Conservation (phyloP, 1,140 invertebrate species). For the Trachymyrmex septentrionalis region DNA sequence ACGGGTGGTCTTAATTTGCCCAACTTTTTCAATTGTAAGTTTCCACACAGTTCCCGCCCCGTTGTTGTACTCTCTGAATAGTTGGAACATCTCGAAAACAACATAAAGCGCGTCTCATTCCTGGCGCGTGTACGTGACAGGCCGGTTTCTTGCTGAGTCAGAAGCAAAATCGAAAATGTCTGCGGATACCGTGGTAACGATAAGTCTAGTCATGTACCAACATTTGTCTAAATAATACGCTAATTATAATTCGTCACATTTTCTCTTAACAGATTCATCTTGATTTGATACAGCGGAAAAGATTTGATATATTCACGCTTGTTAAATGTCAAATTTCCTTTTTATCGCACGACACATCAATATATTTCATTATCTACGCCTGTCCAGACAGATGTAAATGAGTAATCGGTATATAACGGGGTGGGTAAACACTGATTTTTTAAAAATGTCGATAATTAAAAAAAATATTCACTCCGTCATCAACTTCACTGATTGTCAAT, state of each 20-base stretch:
- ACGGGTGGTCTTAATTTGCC: constrained; percentile 52
- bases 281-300: background rate
- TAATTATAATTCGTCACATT: constrained; percentile 4
- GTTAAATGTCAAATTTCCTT: background rate
- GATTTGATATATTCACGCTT: background rate
- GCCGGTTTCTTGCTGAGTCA: constrained; percentile 57
- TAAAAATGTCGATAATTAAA: background rate
- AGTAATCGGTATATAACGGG: background rate
- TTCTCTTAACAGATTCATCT: too few relatives aligned
- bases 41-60: constrained; percentile 16
- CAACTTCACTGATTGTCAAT: background rate
- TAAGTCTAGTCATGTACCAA: constrained; percentile 13
- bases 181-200: constrained; percentile 30
- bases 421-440: background rate
- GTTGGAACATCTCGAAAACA: constrained; percentile 58
- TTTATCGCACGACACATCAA: background rate
- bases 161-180: constrained; percentile 62
- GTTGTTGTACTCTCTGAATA: constrained; percentile 38
- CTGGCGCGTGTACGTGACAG: constrained; percentile 56
- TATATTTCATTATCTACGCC: too few relatives aligned
- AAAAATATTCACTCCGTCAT: background rate
- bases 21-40: constrained; percentile 64
- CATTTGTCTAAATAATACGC: constrained; percentile 68
- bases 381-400: background rate
- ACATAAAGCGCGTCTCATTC: constrained; percentile 60